These are phyloP conservation scores for Harpalus rubripes DNA, from an alignment of 2,888 invertebrate genomes.

Conservation along the genomic window DNA sequence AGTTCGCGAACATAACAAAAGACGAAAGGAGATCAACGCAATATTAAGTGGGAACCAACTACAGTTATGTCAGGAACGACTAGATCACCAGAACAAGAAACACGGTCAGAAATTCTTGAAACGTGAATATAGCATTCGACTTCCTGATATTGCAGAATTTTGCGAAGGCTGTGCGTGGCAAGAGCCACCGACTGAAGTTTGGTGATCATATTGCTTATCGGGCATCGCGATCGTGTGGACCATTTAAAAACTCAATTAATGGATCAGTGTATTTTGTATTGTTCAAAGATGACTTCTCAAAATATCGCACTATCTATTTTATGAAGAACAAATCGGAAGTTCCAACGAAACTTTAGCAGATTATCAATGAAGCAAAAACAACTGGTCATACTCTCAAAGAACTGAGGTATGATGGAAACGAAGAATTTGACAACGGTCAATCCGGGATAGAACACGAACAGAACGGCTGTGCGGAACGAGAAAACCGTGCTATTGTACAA, in stretches of 20 bases:
- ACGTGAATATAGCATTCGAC: too few species aligned
- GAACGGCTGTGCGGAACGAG: constrained; percentile 45
- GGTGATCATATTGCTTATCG: constrained; percentile 6
- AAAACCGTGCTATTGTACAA: constrained; percentile 46
- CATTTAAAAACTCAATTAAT: background rate
- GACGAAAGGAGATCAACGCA: too few species aligned
- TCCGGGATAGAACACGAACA: constrained; percentile 27
- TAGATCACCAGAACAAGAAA: too few species aligned
- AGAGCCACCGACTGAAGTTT: too few species aligned
- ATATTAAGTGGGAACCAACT: too few species aligned
- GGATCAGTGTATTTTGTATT: constrained; percentile 9
- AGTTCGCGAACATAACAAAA: too few species aligned
- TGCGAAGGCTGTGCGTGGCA: too few species aligned
- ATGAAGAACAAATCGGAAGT: constrained; percentile 14
- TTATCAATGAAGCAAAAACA: constrained; percentile 11
- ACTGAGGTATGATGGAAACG: constrained; percentile 1
- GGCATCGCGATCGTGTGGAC: background rate
- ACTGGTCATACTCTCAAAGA: background rate
- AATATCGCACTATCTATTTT: background rate
- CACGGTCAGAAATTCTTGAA: too few species aligned
- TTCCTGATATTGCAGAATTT: too few species aligned
- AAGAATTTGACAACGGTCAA: too few species aligned
- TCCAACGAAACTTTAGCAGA: background rate
- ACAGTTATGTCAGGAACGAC: too few species aligned
- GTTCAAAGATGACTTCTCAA: constrained; percentile 9